Base-by-base conservation (phyloP, 30 jellyfish, hydroid and myxozoan genomes). In the Catostylus mosaicus region DNA sequence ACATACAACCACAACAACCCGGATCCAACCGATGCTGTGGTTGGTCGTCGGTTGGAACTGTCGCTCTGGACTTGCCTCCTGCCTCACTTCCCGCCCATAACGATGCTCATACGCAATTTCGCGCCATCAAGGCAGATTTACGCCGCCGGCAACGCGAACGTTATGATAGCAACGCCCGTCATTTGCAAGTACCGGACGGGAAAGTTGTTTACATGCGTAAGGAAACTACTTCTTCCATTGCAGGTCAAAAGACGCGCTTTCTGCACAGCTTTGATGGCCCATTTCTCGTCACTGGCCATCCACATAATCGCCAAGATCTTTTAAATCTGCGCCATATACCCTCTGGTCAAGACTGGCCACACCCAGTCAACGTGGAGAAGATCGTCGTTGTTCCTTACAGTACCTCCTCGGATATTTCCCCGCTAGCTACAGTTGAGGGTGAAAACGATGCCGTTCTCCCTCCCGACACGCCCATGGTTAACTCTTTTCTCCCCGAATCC, bases 61-160 rank as follows among this genome's bases (percentile, higher is more conserved):
- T 56, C 36, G 29, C 86, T 30, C 59, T 74, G 1, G 59, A 45
- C 0, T 3, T 74, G 61, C 86, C 86, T 18, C 57, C 74, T 18
- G 0, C 34, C 14, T 56, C 86, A 2, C 8, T 74, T 4, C 86
- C 86, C 8, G 86, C 75, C 5, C 75, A 74, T 33, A 47, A 73
- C 36, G 84, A 37, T 31, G 71, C 84, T 10, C 84, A 73, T 73
- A 31, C 72, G 56, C 72, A 73, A 30, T 73, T 73, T 73, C 70
- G 47, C 48, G 72, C 69, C 29, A 73, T 73, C 8, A 51, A 73
- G 40, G 84, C 74, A 26, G 75, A 73, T 46, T 20, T 73, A 26
- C 73, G 69, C 36, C 73, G 71, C 10, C 84, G 84, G n/a, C 84
- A 73, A 51, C 84, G 84, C 84, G 84, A 73, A 75, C 69, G 22